phyloP scores from a whole-genome alignment of 2,797 vertebrate species.

The Catamblyrhynchus diadema region DNA sequence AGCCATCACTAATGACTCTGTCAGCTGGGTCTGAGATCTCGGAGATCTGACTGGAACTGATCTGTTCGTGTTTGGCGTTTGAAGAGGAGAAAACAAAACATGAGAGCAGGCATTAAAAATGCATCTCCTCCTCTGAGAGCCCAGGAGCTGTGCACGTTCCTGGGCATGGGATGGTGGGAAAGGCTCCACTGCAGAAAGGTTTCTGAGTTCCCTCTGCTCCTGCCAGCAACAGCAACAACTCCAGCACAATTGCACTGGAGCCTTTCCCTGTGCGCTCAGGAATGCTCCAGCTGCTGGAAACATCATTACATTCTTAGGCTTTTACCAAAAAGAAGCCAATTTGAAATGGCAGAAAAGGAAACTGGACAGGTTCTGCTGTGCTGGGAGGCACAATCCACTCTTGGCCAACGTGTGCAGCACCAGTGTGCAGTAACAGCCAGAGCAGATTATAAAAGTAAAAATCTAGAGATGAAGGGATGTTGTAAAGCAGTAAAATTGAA shows the following conservation, averaged over 20 bases:
- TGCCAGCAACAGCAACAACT: background rate
- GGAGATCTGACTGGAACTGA: background rate
- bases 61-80: background rate
- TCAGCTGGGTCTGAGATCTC: background rate
- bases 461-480: background rate
- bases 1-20: background rate
- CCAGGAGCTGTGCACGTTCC: background rate
- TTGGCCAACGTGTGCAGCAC: background rate
- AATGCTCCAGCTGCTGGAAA: background rate
- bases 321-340: background rate
- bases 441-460: background rate
- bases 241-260: background rate
- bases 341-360: background rate
- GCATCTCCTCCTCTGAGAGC: background rate
- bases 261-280: background rate
- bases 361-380: background rate
- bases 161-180: background rate
- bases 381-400: background rate
- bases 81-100: background rate
- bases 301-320: background rate
- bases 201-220: background rate
- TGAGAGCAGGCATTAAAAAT: background rate
- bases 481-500: background rate
- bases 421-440: background rate
- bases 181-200: background rate